Percentiles rank a stretch among this genome's conserved stretches.
Evolutionary conservation across 2,797 vertebrate genomes (phyloP).

Genomic region (Tamandua tetradactyla): DNA sequence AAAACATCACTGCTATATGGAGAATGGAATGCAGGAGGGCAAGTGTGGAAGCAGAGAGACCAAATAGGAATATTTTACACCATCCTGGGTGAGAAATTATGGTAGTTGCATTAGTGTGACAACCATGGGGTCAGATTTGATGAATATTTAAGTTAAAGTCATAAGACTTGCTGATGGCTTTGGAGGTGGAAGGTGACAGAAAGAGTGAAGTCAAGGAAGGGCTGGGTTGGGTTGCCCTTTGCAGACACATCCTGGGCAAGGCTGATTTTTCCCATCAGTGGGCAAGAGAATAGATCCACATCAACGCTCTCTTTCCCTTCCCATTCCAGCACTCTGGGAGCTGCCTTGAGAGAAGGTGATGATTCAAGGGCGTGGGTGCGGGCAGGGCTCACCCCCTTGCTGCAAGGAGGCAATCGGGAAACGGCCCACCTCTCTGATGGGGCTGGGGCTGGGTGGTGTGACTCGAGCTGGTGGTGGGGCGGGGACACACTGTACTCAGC

Average conservation of each 20-base stretch:
- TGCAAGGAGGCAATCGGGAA: not conserved
- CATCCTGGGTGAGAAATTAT: not conserved
- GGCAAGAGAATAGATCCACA: not conserved
- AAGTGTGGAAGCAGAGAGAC: not conserved
- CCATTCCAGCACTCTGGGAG: not conserved
- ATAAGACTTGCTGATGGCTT: not conserved
- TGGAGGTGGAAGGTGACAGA: not conserved
- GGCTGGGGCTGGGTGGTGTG: not conserved
- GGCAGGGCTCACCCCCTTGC: not conserved
- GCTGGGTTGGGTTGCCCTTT: not conserved
- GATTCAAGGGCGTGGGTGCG: not conserved
- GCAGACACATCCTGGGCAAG: not conserved
- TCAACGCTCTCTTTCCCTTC: not conserved
- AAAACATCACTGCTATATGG: not conserved
- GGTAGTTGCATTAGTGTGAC: not conserved
- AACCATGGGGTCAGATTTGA: not conserved
- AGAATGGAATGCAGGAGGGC: not conserved
- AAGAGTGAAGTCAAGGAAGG: not conserved
- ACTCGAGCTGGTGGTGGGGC: too few relatives aligned
- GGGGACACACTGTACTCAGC: not conserved
- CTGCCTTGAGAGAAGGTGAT: not conserved
- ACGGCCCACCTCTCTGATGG: not conserved
- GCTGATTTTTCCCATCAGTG: not conserved
- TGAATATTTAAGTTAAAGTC: not conserved
- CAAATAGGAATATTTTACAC: not conserved